Base-by-base conservation (phyloP, 2,888 invertebrate genomes). In the Synergus itoensis region DNA sequence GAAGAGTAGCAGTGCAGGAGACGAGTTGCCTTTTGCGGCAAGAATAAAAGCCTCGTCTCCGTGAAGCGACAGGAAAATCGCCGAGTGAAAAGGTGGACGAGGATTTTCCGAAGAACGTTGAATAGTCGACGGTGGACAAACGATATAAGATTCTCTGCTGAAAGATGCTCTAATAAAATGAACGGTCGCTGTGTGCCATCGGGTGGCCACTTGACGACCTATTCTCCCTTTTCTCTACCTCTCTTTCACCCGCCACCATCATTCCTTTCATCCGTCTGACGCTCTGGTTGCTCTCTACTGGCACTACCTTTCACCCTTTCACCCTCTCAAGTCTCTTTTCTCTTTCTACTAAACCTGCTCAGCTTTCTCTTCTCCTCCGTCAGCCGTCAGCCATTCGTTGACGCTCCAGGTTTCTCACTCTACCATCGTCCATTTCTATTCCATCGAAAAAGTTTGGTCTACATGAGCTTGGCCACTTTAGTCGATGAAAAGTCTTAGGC, bases 81-180 rank as follows among this genome's bases (percentile, higher is more conserved):
- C 21, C 64, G 65, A 43, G 67, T 48, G 76, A 73, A 62, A 77
- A 75, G 77, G 77, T 78, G 79, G 76, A 64, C n/a, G 73, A 76
- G 63, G 67, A 76, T 62, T 36, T 73, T n/a, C 53, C 53, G 60
- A 60, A 57, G 77, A 60, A 53, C 67, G 79, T 28, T 69, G 69
- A 87, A 88, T 87, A 82, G 86, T 84, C 84, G 83, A 77, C 79
- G 84, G 87, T 86, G 88, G 87, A 88, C 88, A 89, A 90, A 88
- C 88, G 89, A 89, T 89, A 89, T 89, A 89, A 88, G 88, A 89
- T 88, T 89, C 87, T 79, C 77, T 82, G 87, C 81, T 88, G 89
- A 90, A 88, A 89, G 89, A 90, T 89, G 90, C 86, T 88, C 86
- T 88, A 90, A 90, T 90, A 91, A 90, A 90, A 91, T 88, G 89